Evolutionary conservation across 2,797 vertebrate genomes (phyloP), one percentile per base, ranked within the genome.

Genomic region (Paguma larvata): DNA sequence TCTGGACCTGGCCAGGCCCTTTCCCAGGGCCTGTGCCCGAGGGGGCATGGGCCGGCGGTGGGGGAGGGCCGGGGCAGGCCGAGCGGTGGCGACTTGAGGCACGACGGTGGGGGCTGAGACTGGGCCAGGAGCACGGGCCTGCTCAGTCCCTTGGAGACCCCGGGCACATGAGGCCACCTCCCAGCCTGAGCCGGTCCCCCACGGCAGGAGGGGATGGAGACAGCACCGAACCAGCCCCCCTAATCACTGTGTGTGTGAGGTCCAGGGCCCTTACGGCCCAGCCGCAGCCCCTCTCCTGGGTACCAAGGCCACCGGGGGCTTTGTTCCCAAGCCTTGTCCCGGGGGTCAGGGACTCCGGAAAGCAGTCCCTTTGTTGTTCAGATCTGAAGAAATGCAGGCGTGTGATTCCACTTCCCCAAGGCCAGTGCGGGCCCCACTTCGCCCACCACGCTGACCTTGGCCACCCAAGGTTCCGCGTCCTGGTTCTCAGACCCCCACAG

Each of bases 21-120:
- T 98, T 97, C 97, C 95, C 93, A 97, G 94, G 93, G 93, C 67
- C 97, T 75, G 87, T 85, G 53, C 48, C 80, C 9, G 2, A 25
- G 85, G 83, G 84, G 83, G 48, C 11, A 16, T 13, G 8, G n/a
- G 89, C 53, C 27, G 51, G 13, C 1, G 15, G 65, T 12, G 15
- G 59, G 72, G 87, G 56, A 25, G 53, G 53, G 67, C 59, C 44
- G 3, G 80, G 92, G 90, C 82, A 77, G 88, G 46, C 84, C 3
- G 75, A 75, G 73, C 62, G 13, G 53, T 53, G 53, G 53, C 12
- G 30, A 56, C 34, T 48, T 51, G 56, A 41, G 18, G 41, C 51
- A 59, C 2, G 56, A 32, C 48, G 70, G 82, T 6, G 0, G 44
- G 62, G 44, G 0, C 70, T 14, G 21, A 32, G 70, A 32, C 7